phyloP scores from a whole-genome alignment of 1,140 invertebrate genomes.

The Protaetia brevitarsis region DNA sequence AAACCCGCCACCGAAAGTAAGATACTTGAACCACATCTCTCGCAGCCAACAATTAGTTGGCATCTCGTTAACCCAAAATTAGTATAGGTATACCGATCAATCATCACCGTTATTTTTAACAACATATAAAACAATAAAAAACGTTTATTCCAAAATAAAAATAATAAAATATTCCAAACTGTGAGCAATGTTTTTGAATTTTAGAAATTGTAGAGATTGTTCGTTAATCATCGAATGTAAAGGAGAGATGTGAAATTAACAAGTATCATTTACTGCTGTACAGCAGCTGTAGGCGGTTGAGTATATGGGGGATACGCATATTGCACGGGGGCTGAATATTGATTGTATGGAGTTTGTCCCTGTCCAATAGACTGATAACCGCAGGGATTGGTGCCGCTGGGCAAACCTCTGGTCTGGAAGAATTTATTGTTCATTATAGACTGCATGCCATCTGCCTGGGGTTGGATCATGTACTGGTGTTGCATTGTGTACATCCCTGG shows the following conservation, averaged over 20 bases:
- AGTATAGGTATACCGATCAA: too few species aligned
- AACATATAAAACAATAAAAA: neutral
- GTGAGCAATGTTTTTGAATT: too few species aligned
- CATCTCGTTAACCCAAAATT: too few species aligned
- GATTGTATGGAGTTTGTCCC: slow-evolving; percentile 53
- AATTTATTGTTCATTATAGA: slow-evolving; percentile 61
- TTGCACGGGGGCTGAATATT: slow-evolving; percentile 41
- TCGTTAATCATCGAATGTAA: neutral
- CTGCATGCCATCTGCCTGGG: slow-evolving; percentile 54
- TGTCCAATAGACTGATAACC: slow-evolving; percentile 59
- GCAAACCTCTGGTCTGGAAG: slow-evolving; percentile 58
- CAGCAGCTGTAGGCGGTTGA: slow-evolving; percentile 48
- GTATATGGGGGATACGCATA: slow-evolving; percentile 51
- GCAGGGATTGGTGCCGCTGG: slow-evolving; percentile 54
- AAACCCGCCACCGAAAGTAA: slow-evolving; percentile 10
- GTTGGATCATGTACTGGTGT: slow-evolving; percentile 52
- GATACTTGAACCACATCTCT: slow-evolving; percentile 15
- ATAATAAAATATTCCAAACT: neutral
- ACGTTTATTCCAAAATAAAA: neutral
- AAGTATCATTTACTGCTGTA: slow-evolving; percentile 42
- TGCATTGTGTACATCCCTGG: slow-evolving; percentile 55
- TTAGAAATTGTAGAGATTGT: neutral
- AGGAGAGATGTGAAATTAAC: slow-evolving; percentile 14
- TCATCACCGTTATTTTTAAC: too few species aligned
- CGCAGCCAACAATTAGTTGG: too few species aligned